These are phyloP conservation scores for Rosalia funebris DNA, from an alignment of 2,888 invertebrate species.

Conservation along the genomic window DNA sequence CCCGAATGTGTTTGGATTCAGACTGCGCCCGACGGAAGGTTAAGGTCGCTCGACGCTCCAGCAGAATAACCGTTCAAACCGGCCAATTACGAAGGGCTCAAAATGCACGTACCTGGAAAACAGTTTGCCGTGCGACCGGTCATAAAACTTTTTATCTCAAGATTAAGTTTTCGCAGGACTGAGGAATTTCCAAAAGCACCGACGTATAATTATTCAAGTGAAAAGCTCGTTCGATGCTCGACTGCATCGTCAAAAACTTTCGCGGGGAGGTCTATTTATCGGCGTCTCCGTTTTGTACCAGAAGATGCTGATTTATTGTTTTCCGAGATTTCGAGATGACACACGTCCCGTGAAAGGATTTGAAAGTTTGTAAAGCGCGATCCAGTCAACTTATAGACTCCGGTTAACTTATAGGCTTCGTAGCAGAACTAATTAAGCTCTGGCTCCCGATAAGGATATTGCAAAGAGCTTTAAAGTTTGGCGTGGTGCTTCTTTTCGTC, in stretches of 20 bases:
- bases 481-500: conserved; percentile 12
- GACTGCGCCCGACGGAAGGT: background rate
- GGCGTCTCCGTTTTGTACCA: conserved; percentile 6
- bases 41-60: no score
- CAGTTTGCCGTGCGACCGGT: conserved; percentile 40
- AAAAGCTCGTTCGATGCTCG: conserved; percentile 29
- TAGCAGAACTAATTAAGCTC: conserved; percentile 21
- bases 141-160: conserved; percentile 43
- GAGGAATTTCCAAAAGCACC: conserved; percentile 14
- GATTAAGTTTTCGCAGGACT: conserved; percentile 43
- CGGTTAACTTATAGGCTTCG: conserved; percentile 12
- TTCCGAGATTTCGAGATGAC: conserved; percentile 41
- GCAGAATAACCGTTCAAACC: no score
- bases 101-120: conserved; percentile 33
- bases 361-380: conserved; percentile 34
- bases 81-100: conserved; percentile 8
- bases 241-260: conserved; percentile 5
- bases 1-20: no score
- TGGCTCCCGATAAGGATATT: conserved; percentile 16
- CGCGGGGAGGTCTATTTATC: background rate
- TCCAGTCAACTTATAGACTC: conserved; percentile 12
- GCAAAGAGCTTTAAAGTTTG: conserved; percentile 18
- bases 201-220: conserved; percentile 41
- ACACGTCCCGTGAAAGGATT: conserved; percentile 43
- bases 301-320: conserved; percentile 39